A percentile compares a stretch with the other conserved stretches of the same genome.
These are phyloP conservation scores for Myripristis murdjan DNA, from an alignment of 2,797 vertebrate species.

Conservation along the genomic window DNA sequence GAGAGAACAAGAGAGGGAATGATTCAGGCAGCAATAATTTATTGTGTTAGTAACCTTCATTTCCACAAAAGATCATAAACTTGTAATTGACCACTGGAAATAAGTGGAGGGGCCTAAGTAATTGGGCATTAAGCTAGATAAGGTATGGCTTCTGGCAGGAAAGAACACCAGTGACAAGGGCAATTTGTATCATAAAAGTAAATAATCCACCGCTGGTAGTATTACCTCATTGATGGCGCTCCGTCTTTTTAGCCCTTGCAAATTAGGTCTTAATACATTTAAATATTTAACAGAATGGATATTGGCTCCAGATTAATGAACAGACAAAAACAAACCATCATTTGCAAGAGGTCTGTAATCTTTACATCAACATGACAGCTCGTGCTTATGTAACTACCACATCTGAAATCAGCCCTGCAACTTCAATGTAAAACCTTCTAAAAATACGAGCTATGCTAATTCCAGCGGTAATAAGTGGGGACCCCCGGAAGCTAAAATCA, in stretches of 20 bases:
- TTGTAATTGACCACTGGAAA: conserved; percentile 51
- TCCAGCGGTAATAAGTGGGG: conserved; percentile 27
- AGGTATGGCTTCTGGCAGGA: conserved; percentile 46
- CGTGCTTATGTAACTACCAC: conserved; percentile 46
- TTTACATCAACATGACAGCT: conserved; percentile 53
- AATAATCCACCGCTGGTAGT: conserved; percentile 63
- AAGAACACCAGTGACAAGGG: conserved; percentile 48
- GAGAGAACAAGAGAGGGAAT: no score
- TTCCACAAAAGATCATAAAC: conserved; percentile 51
- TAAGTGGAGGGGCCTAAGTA: conserved; percentile 34
- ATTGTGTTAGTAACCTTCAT: conserved; percentile 6
- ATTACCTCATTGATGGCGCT: conserved; percentile 56
- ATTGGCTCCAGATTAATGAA: conserved; percentile 81
- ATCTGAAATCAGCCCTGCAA: conserved; percentile 30
- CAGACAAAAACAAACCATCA: conserved; percentile 53
- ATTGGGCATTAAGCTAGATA: conserved; percentile 59
- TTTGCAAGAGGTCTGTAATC: conserved; percentile 59
- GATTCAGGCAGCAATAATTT: conserved; percentile 13
- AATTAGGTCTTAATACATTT: conserved; percentile 73
- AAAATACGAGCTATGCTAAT: conserved; percentile 64
- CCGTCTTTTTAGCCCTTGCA: conserved; percentile 73
- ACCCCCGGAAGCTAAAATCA: conserved; percentile 48
- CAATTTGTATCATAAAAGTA: conserved; percentile 68
- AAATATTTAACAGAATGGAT: conserved; percentile 85
- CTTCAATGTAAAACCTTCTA: conserved; percentile 50